Evolutionary conservation across 2,888 invertebrate species (phyloP).

Genomic region (Sisyra terminalis): DNA sequence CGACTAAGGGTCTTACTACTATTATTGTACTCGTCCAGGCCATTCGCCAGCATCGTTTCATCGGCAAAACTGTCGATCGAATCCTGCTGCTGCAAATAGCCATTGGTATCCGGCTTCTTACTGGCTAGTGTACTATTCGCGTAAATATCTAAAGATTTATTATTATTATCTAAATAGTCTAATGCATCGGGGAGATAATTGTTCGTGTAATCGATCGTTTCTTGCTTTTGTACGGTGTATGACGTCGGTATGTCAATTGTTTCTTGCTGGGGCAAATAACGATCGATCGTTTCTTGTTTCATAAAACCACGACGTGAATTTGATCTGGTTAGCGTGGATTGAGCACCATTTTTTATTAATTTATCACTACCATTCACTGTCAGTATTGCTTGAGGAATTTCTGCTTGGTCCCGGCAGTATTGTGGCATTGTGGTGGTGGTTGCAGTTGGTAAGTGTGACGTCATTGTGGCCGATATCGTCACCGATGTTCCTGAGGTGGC

Average conservation of each 20-base stretch:
- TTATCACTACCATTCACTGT: slow-evolving; percentile 12
- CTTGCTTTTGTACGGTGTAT: slow-evolving; percentile 3
- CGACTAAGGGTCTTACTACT: slow-evolving; percentile 22
- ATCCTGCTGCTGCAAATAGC: slow-evolving; percentile 23
- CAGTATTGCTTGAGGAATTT: slow-evolving; percentile 21
- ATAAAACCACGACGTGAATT: slow-evolving; percentile 10
- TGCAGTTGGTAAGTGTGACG: slow-evolving; percentile 19
- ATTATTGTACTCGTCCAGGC: slow-evolving; percentile 16
- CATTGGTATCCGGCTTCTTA: slow-evolving; percentile 10
- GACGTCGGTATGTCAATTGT: no score
- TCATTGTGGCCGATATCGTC: slow-evolving; percentile 12
- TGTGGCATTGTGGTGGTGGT: slow-evolving; percentile 11
- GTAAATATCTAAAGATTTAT: slow-evolving; percentile 27
- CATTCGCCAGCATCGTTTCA: slow-evolving; percentile 20
- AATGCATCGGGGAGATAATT: slow-evolving; percentile 9
- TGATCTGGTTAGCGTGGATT: slow-evolving; percentile 5
- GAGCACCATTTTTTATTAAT: neutral
- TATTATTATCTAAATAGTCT: slow-evolving; percentile 28
- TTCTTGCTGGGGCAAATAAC: slow-evolving; percentile 3
- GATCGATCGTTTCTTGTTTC: slow-evolving; percentile 10
- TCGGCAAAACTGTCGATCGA: slow-evolving; percentile 31
- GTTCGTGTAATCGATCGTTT: neutral
- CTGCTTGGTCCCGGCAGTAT: slow-evolving; percentile 21
- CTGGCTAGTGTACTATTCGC: slow-evolving; percentile 11
- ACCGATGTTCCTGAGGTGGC: neutral